Evolutionary conservation across 2,888 invertebrate genomes (phyloP), one percentile per base, ranked within the genome.

Genomic region (Cheilosia impressa): DNA sequence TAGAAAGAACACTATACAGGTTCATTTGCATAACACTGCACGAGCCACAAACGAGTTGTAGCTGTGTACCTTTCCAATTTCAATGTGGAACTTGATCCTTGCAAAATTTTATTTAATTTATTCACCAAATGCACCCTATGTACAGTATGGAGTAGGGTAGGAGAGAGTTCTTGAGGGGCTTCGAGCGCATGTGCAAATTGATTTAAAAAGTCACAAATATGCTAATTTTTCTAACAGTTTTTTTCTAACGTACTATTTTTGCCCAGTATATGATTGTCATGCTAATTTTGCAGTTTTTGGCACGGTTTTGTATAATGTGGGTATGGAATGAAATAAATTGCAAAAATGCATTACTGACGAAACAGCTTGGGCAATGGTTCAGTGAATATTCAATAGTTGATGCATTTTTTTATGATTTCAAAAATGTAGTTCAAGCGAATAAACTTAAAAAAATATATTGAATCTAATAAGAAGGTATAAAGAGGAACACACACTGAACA

Each of bases 11-110:
- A 53, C 71, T 43, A 60, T 72, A 62, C 85, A 85, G 81, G 75
- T 77, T 85, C 66, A 85, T 85, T 85, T 85, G 85, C 85, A 85
- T 85, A 85, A 85, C 85, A 81, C 62, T 85, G 76, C 81, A 85
- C 85, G 81, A 76, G 85, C 76, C 81, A 85, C 62, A 63, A 55
- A 81, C 50, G 55, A 77, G 81, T 68, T 81, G 52, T 52, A 52
- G 13, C 4, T 38, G 76, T 38, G 76, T 66, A 43, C 75, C 68
- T 13, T 53, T 22, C 1, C 1, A 22, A 22, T 22, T 22, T 52
- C 62, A 47, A 22, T 17, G 45, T 0, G 13, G 71, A 81, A 81
- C 71, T 81, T 81, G 85, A 81, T 77, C 81, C 76, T 81, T 85
- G 85, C 85, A 76, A 85, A 62, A 45, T 71, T 81, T 58, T n/a